These are phyloP conservation scores for Apis florea DNA, from an alignment of 1,140 invertebrate genomes.

Conservation along the genomic window DNA sequence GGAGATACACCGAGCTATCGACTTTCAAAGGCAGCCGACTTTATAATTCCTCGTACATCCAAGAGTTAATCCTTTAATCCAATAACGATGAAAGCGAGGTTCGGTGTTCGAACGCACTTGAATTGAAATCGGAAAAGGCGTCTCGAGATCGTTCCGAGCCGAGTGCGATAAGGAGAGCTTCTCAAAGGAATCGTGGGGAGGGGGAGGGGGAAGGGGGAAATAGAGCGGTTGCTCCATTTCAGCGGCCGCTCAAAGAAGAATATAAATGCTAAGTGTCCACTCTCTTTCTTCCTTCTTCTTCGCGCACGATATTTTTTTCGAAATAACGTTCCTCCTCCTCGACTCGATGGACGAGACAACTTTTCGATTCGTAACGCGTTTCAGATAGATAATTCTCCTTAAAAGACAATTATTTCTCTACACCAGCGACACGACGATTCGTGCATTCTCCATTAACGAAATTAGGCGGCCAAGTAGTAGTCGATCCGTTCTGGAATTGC, in stretches of 20 bases:
- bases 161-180: constrained; percentile 35
- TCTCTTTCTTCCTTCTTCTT: neutral
- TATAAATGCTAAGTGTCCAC: constrained; percentile 49
- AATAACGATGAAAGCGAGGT: constrained; percentile 45
- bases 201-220: neutral
- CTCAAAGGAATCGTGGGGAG: constrained; percentile 26
- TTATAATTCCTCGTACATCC: constrained; percentile 43
- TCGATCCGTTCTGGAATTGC: constrained; percentile 39
- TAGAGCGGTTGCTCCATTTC: constrained; percentile 33
- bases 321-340: neutral
- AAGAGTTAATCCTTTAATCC: constrained; percentile 46
- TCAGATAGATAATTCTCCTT: constrained; percentile 3
- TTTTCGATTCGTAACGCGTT: too few relatives aligned
- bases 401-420: constrained; percentile 48
- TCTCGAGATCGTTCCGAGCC: constrained; percentile 10
- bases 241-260: constrained; percentile 32
- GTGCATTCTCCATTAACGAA: constrained; percentile 55
- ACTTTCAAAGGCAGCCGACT: constrained; percentile 17
- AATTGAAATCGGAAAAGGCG: constrained; percentile 46
- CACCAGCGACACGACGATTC: neutral
- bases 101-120: constrained; percentile 51
- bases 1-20: constrained; percentile 1
- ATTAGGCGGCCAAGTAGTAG: constrained; percentile 38
- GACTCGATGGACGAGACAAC: too few relatives aligned
- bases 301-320: neutral